Evolutionary conservation across 2,797 vertebrate genomes (phyloP).

Genomic region (Phaenicophaeus curvirostris): DNA sequence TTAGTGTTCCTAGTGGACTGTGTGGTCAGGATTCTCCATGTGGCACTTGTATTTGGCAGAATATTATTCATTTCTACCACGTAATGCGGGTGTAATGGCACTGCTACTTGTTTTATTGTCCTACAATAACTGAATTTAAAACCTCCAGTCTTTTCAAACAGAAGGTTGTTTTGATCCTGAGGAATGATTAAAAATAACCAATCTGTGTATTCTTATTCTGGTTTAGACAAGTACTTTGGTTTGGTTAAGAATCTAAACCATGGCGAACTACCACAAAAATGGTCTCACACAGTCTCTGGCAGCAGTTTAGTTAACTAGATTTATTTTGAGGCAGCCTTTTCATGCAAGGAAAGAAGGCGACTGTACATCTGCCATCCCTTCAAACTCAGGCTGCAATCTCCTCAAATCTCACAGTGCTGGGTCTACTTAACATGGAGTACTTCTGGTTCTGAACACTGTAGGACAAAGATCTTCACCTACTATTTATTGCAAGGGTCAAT

Average conservation of each 20-base stretch:
- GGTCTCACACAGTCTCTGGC: neutral
- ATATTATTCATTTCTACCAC: neutral
- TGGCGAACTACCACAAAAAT: neutral
- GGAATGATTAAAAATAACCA: neutral
- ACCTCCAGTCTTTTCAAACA: neutral
- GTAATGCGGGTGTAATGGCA: neutral
- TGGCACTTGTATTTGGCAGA: neutral
- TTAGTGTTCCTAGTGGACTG: neutral
- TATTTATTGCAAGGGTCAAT: neutral
- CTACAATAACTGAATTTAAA: neutral
- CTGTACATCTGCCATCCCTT: neutral
- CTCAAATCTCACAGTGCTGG: neutral
- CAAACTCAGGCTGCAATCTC: neutral
- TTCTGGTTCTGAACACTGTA: neutral
- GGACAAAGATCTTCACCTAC: neutral
- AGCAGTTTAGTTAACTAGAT: neutral
- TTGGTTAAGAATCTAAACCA: neutral
- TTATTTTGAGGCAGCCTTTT: neutral
- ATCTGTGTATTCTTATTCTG: neutral
- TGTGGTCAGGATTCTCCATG: neutral
- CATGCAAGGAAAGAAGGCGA: neutral
- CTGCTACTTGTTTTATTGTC: neutral
- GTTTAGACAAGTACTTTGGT: neutral
- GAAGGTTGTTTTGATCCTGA: neutral
- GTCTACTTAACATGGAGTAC: neutral